These are phyloP conservation scores for Orchesellides sinensis DNA, from an alignment of 2,888 invertebrate genomes.

Conservation along the genomic window DNA sequence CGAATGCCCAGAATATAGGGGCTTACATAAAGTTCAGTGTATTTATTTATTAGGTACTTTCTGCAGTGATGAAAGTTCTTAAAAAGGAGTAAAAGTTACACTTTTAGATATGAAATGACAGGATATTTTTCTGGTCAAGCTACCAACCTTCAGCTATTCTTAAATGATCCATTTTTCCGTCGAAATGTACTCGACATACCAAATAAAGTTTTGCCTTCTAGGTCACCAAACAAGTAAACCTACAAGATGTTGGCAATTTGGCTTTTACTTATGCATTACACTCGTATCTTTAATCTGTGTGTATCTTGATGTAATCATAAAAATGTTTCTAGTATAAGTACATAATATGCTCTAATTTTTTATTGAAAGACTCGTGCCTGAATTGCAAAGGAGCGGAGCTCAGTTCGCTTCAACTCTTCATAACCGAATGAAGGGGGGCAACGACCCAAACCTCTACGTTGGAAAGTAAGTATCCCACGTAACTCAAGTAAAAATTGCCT, in stretches of 20 bases:
- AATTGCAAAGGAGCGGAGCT: conserved; percentile 73
- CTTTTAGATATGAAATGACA: too few relatives aligned
- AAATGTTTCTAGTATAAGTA: neutral
- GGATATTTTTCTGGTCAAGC: too few relatives aligned
- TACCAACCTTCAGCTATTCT: too few relatives aligned
- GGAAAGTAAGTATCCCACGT: conserved; percentile 67
- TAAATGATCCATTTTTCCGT: too few relatives aligned
- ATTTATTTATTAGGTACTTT: too few relatives aligned
- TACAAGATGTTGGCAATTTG: too few relatives aligned
- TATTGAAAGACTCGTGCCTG: conserved; percentile 71
- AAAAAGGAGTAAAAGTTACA: too few relatives aligned
- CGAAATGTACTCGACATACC: too few relatives aligned
- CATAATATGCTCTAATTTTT: conserved; percentile 46
- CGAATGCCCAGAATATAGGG: too few relatives aligned
- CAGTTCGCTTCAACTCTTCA: conserved; percentile 71
- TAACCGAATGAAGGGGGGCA: conserved; percentile 73
- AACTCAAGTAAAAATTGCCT: neutral
- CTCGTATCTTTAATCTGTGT: neutral
- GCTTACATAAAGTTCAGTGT: too few relatives aligned
- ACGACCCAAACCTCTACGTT: conserved; percentile 71
- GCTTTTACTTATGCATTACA: conserved; percentile 9
- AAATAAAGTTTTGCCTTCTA: neutral
- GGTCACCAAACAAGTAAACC: too few relatives aligned
- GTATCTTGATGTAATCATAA: neutral
- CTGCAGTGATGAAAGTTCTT: too few relatives aligned